Conservation (phyloP, 2,888 invertebrate species). For the Hemaris fuciformis region DNA sequence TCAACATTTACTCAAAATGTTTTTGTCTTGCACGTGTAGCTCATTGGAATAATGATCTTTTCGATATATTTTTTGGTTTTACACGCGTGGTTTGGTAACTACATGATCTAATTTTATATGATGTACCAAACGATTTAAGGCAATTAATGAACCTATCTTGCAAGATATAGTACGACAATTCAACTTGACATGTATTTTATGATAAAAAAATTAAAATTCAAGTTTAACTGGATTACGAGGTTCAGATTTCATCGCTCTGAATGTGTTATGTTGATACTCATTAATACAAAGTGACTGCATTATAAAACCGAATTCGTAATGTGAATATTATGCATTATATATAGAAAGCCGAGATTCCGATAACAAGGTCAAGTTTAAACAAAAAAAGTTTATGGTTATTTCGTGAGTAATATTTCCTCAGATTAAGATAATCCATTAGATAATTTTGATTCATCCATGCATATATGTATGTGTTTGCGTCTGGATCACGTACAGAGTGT, state of each 20-base stretch:
- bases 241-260: conserved; percentile 29
- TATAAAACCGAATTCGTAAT: conserved; percentile 28
- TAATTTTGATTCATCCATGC: conserved; percentile 33
- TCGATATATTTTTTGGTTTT: too few relatives aligned
- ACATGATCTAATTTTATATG: not conserved
- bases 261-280: conserved; percentile 34
- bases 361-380: conserved; percentile 17
- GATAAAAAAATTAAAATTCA: not conserved
- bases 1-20: too few relatives aligned
- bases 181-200: not conserved
- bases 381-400: conserved; percentile 38
- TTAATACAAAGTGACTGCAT: conserved; percentile 44
- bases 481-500: conserved; percentile 36
- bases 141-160: not conserved
- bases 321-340: not conserved
- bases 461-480: conserved; percentile 30
- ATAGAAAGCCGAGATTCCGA: conserved; percentile 17
- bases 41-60: not conserved
- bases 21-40: too few relatives aligned
- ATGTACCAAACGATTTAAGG: not conserved
- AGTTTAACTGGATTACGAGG: conserved; percentile 9
- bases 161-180: not conserved
- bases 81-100: not conserved
- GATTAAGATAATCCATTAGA: conserved; percentile 38
- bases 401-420: conserved; percentile 47